A percentile compares a stretch with the other conserved stretches of the same genome.
Evolutionary conservation across 2,113 vertebrate species (phyloP).

Genomic region (Taxidea taxus): DNA sequence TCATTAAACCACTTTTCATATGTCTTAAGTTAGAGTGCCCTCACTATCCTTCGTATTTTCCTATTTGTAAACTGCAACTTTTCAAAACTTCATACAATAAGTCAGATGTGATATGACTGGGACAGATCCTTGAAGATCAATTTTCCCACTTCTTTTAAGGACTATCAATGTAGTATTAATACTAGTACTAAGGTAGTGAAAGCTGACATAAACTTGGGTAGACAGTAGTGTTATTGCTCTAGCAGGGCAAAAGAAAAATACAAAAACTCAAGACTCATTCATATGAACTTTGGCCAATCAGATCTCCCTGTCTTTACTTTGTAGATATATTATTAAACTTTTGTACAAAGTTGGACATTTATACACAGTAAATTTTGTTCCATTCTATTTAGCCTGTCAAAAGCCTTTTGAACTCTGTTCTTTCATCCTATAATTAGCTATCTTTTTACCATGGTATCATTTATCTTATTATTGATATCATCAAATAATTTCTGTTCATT

Average conservation of each 20-base stretch:
- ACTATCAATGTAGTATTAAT: not conserved
- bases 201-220: not conserved
- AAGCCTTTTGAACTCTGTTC: not conserved
- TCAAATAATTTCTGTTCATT: conserved; percentile 26
- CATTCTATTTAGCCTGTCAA: not conserved
- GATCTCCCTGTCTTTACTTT: not conserved
- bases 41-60: not conserved
- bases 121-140: not conserved
- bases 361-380: not conserved
- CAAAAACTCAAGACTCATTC: not conserved
- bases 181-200: not conserved
- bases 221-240: not conserved
- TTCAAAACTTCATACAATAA: not conserved
- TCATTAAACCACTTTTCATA: not conserved
- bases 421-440: not conserved
- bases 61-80: not conserved
- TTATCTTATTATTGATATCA: not conserved
- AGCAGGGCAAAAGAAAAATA: not conserved
- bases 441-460: not conserved
- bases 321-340: not conserved
- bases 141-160: not conserved
- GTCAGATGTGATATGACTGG: not conserved
- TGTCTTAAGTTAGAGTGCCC: not conserved
- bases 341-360: not conserved
- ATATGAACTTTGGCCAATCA: not conserved